phyloP scores from a whole-genome alignment of 2,888 invertebrate genomes.

The Adelognathus sp. region DNA sequence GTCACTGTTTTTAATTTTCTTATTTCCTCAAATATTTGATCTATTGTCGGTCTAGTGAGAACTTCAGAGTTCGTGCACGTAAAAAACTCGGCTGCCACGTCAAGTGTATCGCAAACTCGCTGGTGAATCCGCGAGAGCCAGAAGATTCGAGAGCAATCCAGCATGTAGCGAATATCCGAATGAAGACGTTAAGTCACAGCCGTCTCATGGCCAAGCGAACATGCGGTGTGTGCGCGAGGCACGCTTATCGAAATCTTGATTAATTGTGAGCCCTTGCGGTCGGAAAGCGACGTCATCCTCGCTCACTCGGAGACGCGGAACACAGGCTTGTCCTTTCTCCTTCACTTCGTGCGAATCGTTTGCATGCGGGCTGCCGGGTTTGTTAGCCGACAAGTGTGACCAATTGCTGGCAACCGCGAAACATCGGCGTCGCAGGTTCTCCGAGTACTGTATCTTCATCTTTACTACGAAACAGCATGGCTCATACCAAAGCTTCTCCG shows the following conservation, averaged over 20 bases:
- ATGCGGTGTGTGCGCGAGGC: not conserved
- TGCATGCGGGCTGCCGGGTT: slow-evolving; percentile 1
- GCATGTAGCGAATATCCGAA: slow-evolving; percentile 6
- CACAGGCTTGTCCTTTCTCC: slow-evolving; percentile 29
- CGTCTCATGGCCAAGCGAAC: not conserved
- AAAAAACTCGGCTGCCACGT: not conserved
- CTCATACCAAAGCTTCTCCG: not conserved
- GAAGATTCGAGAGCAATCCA: slow-evolving; percentile 20
- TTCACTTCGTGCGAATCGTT: slow-evolving; percentile 24
- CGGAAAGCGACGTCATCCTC: slow-evolving; percentile 28
- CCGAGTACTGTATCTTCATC: slow-evolving; percentile 32
- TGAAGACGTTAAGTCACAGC: slow-evolving; percentile 52
- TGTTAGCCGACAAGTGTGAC: slow-evolving; percentile 48
- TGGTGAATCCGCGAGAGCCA: not conserved
- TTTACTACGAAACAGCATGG: slow-evolving; percentile 23
- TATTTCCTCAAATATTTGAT: too few relatives aligned
- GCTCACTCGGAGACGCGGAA: slow-evolving; percentile 1
- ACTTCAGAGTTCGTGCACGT: too few relatives aligned
- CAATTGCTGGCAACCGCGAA: slow-evolving; percentile 50
- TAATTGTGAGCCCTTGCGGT: slow-evolving; percentile 55
- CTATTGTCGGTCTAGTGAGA: too few relatives aligned
- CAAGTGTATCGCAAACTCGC: slow-evolving; percentile 18
- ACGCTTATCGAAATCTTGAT: slow-evolving; percentile 58
- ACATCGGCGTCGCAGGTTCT: slow-evolving; percentile 20
- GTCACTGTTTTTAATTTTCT: too few relatives aligned